phyloP scores from a whole-genome alignment of 2,888 invertebrate species.

The Spisula subtruncata region DNA sequence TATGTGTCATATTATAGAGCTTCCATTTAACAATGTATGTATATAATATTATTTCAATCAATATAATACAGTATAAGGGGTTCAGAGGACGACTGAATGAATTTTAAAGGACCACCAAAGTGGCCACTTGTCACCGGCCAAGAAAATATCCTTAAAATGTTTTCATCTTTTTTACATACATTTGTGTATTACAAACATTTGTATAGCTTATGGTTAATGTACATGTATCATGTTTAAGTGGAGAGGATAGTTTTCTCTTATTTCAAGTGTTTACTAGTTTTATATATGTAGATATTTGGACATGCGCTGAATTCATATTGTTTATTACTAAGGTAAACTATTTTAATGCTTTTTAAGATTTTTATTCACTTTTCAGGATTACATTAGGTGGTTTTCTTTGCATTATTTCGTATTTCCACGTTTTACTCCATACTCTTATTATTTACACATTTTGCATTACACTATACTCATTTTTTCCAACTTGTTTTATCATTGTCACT shows the following conservation, averaged over 20 bases:
- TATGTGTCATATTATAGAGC: neutral
- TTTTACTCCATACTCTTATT: too few species aligned
- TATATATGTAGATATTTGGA: too few species aligned
- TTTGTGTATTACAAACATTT: neutral
- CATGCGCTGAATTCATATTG: too few species aligned
- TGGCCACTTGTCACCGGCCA: neutral
- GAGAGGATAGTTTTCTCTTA: neutral
- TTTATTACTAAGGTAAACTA: too few species aligned
- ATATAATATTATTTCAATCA: neutral
- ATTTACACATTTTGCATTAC: too few species aligned
- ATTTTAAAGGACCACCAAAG: neutral
- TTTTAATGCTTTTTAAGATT: too few species aligned
- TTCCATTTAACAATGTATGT: neutral
- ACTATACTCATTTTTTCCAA: too few species aligned
- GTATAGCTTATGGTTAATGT: neutral
- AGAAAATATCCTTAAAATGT: neutral
- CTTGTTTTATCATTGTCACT: too few species aligned
- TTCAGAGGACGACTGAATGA: neutral
- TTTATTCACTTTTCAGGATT: too few species aligned
- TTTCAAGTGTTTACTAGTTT: too few species aligned
- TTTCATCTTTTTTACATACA: slow-evolving; percentile 15
- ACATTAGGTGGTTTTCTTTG: too few species aligned
- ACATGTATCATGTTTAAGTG: neutral
- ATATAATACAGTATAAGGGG: neutral
- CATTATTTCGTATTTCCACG: too few species aligned